These are phyloP conservation scores for Nemoura dubitans DNA, from an alignment of 2,888 invertebrate genomes.

Conservation along the genomic window DNA sequence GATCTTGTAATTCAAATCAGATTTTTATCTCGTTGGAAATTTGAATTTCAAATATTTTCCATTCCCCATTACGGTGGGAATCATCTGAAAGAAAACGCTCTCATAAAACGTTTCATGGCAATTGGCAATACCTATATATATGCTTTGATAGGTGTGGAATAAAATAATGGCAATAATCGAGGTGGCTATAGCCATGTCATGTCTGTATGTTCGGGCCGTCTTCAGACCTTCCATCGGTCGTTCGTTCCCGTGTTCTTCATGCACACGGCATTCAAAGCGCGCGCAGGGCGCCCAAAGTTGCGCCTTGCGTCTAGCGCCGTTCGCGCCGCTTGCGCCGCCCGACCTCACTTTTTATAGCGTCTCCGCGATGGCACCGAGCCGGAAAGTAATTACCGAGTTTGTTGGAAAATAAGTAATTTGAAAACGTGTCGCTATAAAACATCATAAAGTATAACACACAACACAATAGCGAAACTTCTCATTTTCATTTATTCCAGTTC, in stretches of 20 bases:
- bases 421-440: conserved; percentile 29
- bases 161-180: background rate
- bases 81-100: conserved; percentile 37
- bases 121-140: background rate
- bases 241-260: background rate
- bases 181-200: background rate
- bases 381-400: conserved; percentile 38
- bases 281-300: background rate
- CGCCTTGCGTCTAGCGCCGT: no score
- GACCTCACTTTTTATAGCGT: background rate
- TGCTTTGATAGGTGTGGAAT: background rate
- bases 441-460: conserved; percentile 5
- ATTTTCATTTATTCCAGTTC: background rate
- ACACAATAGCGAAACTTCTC: background rate
- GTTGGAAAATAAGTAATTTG: conserved; percentile 41
- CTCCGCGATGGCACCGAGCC: conserved; percentile 24
- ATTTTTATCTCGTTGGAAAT: conserved; percentile 46
- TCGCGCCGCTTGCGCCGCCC: no score
- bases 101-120: conserved; percentile 8
- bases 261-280: background rate
- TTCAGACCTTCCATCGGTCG: background rate
- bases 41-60: conserved; percentile 47
- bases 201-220: background rate
- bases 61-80: conserved; percentile 41
- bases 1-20: conserved; percentile 37